These are phyloP conservation scores for Cataglyphis livida DNA, from an alignment of 2,888 invertebrate species.

Conservation along the genomic window DNA sequence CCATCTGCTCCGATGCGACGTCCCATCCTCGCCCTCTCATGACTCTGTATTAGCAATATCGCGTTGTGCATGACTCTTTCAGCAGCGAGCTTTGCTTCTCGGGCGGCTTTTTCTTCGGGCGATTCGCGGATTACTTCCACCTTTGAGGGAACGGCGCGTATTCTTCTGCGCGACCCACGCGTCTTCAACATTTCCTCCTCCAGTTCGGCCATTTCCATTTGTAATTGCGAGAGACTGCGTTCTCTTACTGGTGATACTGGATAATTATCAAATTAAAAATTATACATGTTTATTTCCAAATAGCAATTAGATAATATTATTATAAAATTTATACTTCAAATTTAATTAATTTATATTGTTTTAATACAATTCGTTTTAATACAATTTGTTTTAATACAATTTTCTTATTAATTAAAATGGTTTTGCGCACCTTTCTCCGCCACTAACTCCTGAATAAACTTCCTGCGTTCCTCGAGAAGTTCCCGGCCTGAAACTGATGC, in stretches of 20 bases:
- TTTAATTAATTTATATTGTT: neutral
- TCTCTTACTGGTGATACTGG: neutral
- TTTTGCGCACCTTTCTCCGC: constrained; percentile 68
- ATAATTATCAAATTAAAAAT: constrained; percentile 2
- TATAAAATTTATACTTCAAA: neutral
- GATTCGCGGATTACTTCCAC: constrained; percentile 41
- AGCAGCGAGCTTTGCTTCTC: constrained; percentile 56
- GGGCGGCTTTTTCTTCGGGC: constrained; percentile 63
- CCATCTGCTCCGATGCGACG: constrained; percentile 69
- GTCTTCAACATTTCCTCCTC: constrained; percentile 3
- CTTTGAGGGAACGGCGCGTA: neutral
- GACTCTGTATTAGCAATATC: constrained; percentile 76
- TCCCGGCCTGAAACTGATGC: constrained; percentile 88
- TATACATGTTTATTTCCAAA: neutral
- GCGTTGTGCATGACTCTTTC: constrained; percentile 59
- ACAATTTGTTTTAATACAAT: neutral
- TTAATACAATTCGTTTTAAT: neutral
- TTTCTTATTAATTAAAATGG: neutral
- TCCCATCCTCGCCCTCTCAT: constrained; percentile 78
- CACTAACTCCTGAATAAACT: constrained; percentile 76
- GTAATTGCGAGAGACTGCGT: neutral
- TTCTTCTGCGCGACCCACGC: constrained; percentile 34
- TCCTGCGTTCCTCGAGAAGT: constrained; percentile 75
- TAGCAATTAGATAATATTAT: neutral
- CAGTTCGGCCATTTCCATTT: neutral